Evolutionary conservation across 2,888 invertebrate genomes (phyloP).

Genomic region (Thymelicus sylvestris): DNA sequence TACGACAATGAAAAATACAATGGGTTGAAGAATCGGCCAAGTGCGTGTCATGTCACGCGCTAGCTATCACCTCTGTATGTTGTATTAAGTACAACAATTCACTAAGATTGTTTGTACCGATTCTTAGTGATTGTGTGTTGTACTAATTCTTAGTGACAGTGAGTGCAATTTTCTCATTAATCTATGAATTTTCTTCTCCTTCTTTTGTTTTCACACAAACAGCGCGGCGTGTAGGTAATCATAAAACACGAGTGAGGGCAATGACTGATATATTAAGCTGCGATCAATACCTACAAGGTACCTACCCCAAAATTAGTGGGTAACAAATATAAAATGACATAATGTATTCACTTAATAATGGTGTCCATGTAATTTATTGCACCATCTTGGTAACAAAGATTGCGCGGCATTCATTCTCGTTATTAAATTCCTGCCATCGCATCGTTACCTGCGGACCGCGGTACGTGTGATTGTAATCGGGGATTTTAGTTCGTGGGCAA

Average conservation of each 20-base stretch:
- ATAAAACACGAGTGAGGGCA: too few relatives aligned
- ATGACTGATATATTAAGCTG: background rate
- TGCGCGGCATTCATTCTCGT: slow-evolving; percentile 51
- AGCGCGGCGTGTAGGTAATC: too few relatives aligned
- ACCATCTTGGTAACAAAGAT: slow-evolving; percentile 55
- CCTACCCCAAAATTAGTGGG: slow-evolving; percentile 13
- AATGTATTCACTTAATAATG: slow-evolving; percentile 46
- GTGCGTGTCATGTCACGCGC: too few relatives aligned
- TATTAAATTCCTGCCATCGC: slow-evolving; percentile 56
- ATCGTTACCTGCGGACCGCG: slow-evolving; percentile 21
- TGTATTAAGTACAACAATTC: too few relatives aligned
- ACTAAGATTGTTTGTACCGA: too few relatives aligned
- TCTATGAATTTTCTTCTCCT: too few relatives aligned
- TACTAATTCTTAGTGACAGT: too few relatives aligned
- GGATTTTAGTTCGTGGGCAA: background rate
- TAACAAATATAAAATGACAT: background rate
- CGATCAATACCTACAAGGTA: background rate
- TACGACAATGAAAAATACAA: slow-evolving; percentile 59
- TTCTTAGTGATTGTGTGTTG: too few relatives aligned
- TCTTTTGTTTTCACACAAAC: too few relatives aligned
- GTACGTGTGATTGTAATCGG: slow-evolving; percentile 29
- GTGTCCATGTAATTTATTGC: slow-evolving; percentile 56
- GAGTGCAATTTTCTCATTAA: too few relatives aligned
- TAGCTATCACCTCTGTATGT: too few relatives aligned
- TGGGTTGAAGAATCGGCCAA: too few relatives aligned